Conservation (phyloP, 2,113 vertebrate genomes). For the Tachysurus vachellii region DNA sequence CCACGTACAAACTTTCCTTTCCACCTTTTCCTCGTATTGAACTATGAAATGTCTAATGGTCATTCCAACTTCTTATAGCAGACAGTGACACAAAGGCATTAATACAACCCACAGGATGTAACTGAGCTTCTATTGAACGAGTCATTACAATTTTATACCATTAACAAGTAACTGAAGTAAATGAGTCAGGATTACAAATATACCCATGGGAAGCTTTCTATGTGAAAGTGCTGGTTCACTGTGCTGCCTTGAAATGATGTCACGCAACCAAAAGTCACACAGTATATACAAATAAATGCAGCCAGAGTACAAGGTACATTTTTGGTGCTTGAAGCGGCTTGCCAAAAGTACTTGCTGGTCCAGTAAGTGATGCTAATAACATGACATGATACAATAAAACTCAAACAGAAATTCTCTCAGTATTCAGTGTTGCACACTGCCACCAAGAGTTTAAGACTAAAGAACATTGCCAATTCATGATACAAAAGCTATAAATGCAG, state of each 20-base stretch:
- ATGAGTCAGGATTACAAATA: neutral
- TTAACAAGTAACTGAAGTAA: neutral
- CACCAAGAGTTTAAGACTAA: neutral
- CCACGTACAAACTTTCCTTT: slow-evolving; percentile 38
- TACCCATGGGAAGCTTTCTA: neutral
- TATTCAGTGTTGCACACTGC: neutral
- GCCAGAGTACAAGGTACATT: neutral
- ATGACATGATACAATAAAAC: neutral
- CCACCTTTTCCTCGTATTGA: slow-evolving; percentile 48
- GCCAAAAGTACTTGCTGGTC: no score
- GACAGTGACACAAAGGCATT: slow-evolving; percentile 39
- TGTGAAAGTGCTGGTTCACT: slow-evolving; percentile 37
- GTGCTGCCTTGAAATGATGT: slow-evolving; percentile 11
- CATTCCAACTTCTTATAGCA: slow-evolving; percentile 37
- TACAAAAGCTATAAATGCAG: neutral
- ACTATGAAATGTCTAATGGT: slow-evolving; percentile 26
- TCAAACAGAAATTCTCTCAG: neutral
- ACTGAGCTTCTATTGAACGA: slow-evolving; percentile 15
- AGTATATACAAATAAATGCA: neutral
- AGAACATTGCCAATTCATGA: neutral
- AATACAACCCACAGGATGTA: slow-evolving; percentile 14
- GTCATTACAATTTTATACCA: slow-evolving; percentile 11
- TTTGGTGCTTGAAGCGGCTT: neutral
- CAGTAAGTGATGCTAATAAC: neutral
- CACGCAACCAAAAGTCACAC: neutral